Conservation (phyloP, 2,113 vertebrate species). For the Phalacrocorax aristotelis region DNA sequence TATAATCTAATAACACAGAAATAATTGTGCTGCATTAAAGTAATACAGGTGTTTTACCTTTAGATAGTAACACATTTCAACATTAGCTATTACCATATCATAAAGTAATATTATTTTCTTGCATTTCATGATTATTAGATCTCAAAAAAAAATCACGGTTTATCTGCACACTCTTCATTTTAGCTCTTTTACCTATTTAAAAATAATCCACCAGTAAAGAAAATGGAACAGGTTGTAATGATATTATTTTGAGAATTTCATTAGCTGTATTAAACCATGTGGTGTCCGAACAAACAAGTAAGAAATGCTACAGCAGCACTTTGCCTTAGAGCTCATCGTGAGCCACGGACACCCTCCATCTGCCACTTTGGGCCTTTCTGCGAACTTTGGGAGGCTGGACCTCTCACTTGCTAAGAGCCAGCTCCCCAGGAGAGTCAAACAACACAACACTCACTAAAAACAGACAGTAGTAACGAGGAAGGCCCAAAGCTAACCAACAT, state of each 20-base stretch:
- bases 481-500: background rate
- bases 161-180: background rate
- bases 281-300: background rate
- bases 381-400: background rate
- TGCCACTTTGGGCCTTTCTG: background rate
- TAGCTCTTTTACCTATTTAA: constrained; percentile 1
- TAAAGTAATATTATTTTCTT: constrained; percentile 12
- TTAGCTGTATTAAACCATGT: background rate
- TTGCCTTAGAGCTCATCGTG: background rate
- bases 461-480: background rate
- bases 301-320: background rate
- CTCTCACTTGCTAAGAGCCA: background rate
- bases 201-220: background rate
- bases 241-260: background rate
- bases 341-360: background rate
- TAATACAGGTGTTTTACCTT: constrained; percentile 14
- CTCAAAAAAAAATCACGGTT: background rate
- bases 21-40: constrained; percentile 36
- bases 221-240: background rate
- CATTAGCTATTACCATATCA: constrained; percentile 13
- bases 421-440: background rate
- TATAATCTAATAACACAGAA: background rate
- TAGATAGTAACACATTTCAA: constrained; percentile 21
- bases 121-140: background rate
- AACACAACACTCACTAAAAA: background rate